Evolutionary conservation across 2,888 invertebrate genomes (phyloP).

Genomic region (Bhutanitis thaidina): DNA sequence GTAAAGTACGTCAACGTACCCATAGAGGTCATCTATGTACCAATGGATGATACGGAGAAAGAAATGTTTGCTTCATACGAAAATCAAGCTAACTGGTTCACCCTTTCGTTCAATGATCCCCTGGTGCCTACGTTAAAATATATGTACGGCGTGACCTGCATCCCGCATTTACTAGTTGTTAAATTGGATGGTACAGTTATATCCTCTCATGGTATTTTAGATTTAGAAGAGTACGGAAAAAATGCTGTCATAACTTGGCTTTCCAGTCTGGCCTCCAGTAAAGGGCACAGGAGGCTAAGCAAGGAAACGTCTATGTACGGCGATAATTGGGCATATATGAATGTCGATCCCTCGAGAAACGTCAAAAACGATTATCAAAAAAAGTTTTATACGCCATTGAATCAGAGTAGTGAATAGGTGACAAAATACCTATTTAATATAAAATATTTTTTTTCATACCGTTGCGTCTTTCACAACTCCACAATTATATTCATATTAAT

Average conservation of each 20-base stretch:
- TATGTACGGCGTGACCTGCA: constrained; percentile 49
- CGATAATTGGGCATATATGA: constrained; percentile 43
- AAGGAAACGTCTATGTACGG: constrained; percentile 52
- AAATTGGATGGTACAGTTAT: constrained; percentile 48
- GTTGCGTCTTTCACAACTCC: no score
- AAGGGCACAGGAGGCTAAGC: constrained; percentile 38
- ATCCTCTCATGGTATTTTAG: constrained; percentile 49
- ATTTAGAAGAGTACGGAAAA: constrained; percentile 55
- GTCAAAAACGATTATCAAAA: constrained; percentile 33
- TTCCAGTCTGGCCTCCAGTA: constrained; percentile 32
- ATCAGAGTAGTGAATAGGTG: not conserved
- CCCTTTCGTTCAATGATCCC: constrained; percentile 48
- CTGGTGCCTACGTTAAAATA: constrained; percentile 34
- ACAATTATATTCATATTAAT: no score
- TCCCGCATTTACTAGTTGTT: constrained; percentile 51
- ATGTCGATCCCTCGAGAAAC: constrained; percentile 10
- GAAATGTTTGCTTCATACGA: constrained; percentile 34
- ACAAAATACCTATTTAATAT: not conserved
- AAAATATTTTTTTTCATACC: no score
- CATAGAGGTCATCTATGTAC: constrained; percentile 62
- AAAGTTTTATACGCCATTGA: constrained; percentile 31
- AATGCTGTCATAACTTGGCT: constrained; percentile 65
- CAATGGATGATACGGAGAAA: constrained; percentile 48
- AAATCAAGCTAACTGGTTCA: constrained; percentile 68
- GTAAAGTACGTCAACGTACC: constrained; percentile 52